A percentile compares a stretch with the other conserved stretches of the same genome.
phyloP scores from a whole-genome alignment of 1,140 invertebrate species.

The Cyclargus thomasi region DNA sequence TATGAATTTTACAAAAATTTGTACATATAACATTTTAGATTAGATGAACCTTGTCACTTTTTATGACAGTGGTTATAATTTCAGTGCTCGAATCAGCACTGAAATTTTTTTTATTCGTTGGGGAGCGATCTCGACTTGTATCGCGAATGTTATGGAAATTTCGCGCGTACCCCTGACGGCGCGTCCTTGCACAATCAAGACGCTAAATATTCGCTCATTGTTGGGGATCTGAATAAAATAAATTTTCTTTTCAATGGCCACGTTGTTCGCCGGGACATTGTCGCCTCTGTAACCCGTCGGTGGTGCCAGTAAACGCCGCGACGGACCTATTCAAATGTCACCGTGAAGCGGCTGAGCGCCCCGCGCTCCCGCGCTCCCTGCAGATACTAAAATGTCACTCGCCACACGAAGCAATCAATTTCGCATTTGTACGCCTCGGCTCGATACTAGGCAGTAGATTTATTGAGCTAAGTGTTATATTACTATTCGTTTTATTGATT shows the following conservation, averaged over 20 bases:
- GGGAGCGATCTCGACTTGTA: neutral
- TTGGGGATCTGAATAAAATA: constrained; percentile 57
- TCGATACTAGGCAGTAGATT: constrained; percentile 58
- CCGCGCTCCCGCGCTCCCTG: constrained; percentile 29
- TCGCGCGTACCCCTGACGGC: constrained; percentile 4
- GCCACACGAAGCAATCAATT: constrained; percentile 72
- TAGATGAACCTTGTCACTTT: too few relatives aligned
- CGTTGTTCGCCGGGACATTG: constrained; percentile 64
- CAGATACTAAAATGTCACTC: constrained; percentile 69
- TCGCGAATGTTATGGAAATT: constrained; percentile 1
- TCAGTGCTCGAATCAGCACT: too few relatives aligned
- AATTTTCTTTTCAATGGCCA: constrained; percentile 69
- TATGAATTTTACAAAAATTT: too few relatives aligned
- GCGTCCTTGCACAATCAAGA: constrained; percentile 49
- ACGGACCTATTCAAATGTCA: constrained; percentile 73
- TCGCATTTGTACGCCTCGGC: constrained; percentile 68
- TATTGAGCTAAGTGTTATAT: constrained; percentile 41
- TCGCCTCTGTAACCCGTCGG: constrained; percentile 62
- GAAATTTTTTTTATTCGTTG: neutral
- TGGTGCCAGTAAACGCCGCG: constrained; percentile 66
- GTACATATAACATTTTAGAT: too few relatives aligned
- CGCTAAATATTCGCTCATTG: constrained; percentile 38
- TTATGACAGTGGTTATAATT: too few relatives aligned
- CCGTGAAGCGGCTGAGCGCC: constrained; percentile 39
- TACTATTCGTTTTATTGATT: constrained; percentile 23